Evolutionary conservation across 2,113 vertebrate genomes (phyloP).

Genomic region (Mellivora capensis): DNA sequence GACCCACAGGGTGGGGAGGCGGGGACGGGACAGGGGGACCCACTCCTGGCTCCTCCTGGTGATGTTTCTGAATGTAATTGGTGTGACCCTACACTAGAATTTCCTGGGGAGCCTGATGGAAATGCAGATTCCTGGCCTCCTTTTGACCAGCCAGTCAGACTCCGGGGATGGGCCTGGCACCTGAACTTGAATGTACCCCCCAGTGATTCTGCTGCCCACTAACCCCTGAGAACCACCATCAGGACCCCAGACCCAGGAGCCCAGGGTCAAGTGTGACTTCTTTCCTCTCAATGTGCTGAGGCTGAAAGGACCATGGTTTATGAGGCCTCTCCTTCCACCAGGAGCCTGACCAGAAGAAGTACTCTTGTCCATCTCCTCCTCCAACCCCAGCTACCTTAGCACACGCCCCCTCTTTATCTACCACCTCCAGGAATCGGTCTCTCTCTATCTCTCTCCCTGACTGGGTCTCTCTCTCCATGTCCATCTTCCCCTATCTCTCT

Average conservation of each 20-base stretch:
- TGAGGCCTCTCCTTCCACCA: not conserved
- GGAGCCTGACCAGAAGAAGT: not conserved
- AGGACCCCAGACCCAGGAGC: not conserved
- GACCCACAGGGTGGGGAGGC: not conserved
- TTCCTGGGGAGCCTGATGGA: not conserved
- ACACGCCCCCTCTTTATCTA: fast-evolving
- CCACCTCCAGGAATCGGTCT: not conserved
- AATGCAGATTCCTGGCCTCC: not conserved
- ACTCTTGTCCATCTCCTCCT: not conserved
- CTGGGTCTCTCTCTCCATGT: not conserved
- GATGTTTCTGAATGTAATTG: not conserved
- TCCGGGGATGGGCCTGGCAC: not conserved
- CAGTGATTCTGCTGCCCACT: not conserved
- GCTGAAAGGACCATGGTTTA: not conserved
- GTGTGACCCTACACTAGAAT: no score
- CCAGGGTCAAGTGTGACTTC: not conserved
- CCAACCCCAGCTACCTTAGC: not conserved
- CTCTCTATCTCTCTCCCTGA: not conserved
- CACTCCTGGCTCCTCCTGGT: not conserved
- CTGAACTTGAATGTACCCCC: not conserved
- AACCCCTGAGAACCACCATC: not conserved
- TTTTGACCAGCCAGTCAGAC: not conserved
- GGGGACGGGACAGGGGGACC: not conserved
- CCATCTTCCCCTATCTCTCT: not conserved
- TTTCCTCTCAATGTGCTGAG: not conserved